Conservation (phyloP, 2,113 vertebrate species). For the Oryzias javanicus region DNA sequence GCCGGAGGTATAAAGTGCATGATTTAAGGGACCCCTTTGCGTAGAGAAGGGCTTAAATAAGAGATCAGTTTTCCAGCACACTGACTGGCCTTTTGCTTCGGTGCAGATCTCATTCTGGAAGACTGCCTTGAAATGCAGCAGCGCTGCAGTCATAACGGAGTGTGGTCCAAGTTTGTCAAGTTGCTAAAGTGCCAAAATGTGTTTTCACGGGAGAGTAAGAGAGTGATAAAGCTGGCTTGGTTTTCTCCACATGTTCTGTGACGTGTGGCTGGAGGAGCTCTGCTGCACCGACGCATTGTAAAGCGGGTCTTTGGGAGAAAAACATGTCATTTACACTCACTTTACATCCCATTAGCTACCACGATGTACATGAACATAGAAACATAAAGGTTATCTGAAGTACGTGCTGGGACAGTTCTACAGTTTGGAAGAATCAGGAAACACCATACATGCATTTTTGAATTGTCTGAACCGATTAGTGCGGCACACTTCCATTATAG, state of each 20-base stretch:
- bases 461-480: too few relatives aligned
- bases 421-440: too few relatives aligned
- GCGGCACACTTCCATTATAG: too few relatives aligned
- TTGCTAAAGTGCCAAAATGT: constrained; percentile 41
- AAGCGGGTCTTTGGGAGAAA: too few relatives aligned
- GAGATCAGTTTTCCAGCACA: constrained; percentile 62
- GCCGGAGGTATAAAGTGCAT: constrained; percentile 74
- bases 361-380: too few relatives aligned
- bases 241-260: constrained; percentile 39
- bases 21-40: constrained; percentile 64
- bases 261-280: constrained; percentile 18
- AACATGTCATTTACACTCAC: too few relatives aligned
- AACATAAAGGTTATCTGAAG: too few relatives aligned
- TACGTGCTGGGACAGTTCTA: too few relatives aligned
- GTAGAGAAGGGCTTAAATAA: constrained; percentile 38
- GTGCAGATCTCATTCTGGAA: constrained; percentile 26
- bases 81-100: constrained; percentile 26
- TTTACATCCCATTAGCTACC: too few relatives aligned
- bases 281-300: constrained; percentile 8
- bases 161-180: constrained; percentile 48
- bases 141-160: background rate
- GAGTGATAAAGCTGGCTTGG: constrained; percentile 29
- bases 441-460: too few relatives aligned
- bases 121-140: constrained; percentile 33
- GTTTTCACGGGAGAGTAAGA: constrained; percentile 34